A percentile compares a stretch with the other conserved stretches of the same genome.
phyloP scores from a whole-genome alignment of 2,797 vertebrate species.

The Lepus oiostolus region DNA sequence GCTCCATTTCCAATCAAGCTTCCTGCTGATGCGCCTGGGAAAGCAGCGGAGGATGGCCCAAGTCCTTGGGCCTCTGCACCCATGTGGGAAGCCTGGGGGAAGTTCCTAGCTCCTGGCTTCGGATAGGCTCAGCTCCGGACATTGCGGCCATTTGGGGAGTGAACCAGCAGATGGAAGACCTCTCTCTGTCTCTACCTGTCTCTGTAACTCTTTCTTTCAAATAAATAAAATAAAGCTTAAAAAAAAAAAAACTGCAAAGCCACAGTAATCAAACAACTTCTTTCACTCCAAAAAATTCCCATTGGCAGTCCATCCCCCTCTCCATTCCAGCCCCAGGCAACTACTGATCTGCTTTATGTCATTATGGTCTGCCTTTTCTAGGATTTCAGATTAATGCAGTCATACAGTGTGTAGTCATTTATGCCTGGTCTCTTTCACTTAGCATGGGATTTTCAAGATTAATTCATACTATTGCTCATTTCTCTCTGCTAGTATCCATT shows the following conservation, averaged over 20 bases:
- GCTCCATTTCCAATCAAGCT: background rate
- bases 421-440: constrained; percentile 32
- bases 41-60: too few relatives aligned
- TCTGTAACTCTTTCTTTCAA: too few relatives aligned
- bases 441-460: background rate
- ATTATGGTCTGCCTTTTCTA: background rate
- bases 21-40: too few relatives aligned
- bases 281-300: background rate
- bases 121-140: too few relatives aligned
- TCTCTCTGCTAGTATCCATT: background rate
- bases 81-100: too few relatives aligned
- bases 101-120: too few relatives aligned
- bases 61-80: too few relatives aligned
- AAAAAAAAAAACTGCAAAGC: background rate
- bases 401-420: background rate
- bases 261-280: constrained; percentile 5
- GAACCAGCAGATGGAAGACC: too few relatives aligned
- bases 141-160: too few relatives aligned
- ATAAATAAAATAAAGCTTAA: too few relatives aligned
- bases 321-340: background rate
- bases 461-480: constrained; percentile 23
- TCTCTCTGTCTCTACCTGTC: too few relatives aligned
- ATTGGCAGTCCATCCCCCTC: background rate
- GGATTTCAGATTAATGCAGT: background rate
- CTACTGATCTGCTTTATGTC: background rate